Evolutionary conservation across 30 jellyfish, hydroid and myxozoan genomes (phyloP), one percentile per base, ranked within the genome.

Genomic region (Clytia hemisphaerica): DNA sequence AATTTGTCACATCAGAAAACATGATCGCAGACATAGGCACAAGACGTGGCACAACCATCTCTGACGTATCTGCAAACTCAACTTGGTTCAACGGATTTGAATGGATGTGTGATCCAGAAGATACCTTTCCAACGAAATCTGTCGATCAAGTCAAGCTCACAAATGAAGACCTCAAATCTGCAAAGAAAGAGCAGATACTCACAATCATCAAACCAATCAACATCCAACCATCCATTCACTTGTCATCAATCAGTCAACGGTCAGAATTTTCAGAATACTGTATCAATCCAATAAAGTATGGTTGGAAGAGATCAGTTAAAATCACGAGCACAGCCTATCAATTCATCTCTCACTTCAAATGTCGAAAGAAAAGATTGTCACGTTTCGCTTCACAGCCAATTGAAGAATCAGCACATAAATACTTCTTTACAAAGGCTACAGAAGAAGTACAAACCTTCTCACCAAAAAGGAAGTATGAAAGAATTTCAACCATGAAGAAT

Each of bases 21-120:
- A 49, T 49, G 63, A 49, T 49, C 63, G 63, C 63, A 49, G 63
- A 49, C 25, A 28, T 49, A n/a, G 63, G 63, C 18, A 49, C 63
- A n/a, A 49, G 63, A n/a, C n/a, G n/a, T n/a, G n/a, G n/a, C n/a
- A n/a, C n/a, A n/a, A n/a, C n/a, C n/a, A n/a, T n/a, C n/a, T n/a
- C 19, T n/a, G 63, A 49, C 25, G 18, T 49, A 33, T 28, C 19
- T 49, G 32, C 19, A 33, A 49, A 49, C 25, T 49, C 63, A 49
- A 16, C 32, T 33, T 49, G 63, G 63, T n/a, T 49, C 19, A 49
- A 49, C 18, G 63, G 63, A 49, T 49, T 49, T 33, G 32, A 6
- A 49, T 33, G 18, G 19, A 28, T 49, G 63, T n/a, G n/a, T n/a
- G n/a, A n/a, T n/a, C n/a, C n/a, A n/a, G n/a, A n/a, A n/a, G n/a